These are phyloP conservation scores for Onychomys leucogaster DNA, from an alignment of 2,797 vertebrate species.

Conservation along the genomic window DNA sequence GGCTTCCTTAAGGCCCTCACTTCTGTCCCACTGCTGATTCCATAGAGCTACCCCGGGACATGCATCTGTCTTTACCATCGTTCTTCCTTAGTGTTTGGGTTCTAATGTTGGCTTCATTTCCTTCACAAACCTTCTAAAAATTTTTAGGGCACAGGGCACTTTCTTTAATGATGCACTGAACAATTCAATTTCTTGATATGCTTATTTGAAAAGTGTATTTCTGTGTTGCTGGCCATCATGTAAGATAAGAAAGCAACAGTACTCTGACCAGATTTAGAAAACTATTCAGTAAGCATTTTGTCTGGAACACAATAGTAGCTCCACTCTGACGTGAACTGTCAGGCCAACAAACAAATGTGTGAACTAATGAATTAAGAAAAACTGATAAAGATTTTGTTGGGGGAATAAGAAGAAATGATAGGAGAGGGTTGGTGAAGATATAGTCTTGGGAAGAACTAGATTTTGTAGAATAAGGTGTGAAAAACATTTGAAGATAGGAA, in stretches of 20 bases:
- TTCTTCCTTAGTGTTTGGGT: background rate
- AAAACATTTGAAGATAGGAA: background rate
- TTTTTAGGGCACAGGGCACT: background rate
- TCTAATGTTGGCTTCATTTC: background rate
- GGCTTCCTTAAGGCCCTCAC: background rate
- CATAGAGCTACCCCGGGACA: background rate
- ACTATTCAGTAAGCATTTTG: background rate
- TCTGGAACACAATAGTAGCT: background rate
- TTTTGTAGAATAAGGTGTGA: background rate
- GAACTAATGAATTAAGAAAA: background rate
- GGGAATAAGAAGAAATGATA: background rate
- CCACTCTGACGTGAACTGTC: background rate
- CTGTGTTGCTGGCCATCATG: background rate
- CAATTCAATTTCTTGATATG: background rate
- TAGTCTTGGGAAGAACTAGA: background rate
- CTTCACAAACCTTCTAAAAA: background rate
- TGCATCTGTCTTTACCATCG: background rate
- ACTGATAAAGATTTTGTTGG: background rate
- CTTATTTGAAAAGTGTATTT: background rate
- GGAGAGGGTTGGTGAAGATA: background rate
- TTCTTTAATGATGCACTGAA: background rate
- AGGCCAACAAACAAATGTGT: background rate
- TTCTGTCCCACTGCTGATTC: background rate
- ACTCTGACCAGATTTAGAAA: background rate
- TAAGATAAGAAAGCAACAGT: background rate